A percentile compares a stretch with the other conserved stretches of the same genome.
phyloP scores from a whole-genome alignment of 2,797 vertebrate genomes.

The Crax fasciolata region DNA sequence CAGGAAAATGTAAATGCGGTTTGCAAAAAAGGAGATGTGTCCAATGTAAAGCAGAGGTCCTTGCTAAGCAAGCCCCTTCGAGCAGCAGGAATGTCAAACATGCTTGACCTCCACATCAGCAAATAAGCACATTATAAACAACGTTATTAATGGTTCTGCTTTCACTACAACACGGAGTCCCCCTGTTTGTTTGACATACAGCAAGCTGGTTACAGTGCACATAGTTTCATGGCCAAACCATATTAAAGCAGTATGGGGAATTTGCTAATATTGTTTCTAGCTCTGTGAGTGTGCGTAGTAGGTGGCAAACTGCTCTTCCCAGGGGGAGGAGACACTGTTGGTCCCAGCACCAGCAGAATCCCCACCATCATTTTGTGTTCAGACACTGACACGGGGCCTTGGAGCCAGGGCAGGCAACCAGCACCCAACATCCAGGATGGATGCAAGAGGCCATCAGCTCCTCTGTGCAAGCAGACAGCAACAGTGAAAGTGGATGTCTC shows the following conservation, averaged over 20 bases:
- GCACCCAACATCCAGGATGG: not conserved
- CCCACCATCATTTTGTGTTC: not conserved
- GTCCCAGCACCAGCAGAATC: not conserved
- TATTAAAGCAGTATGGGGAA: not conserved
- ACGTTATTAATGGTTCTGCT: slow-evolving; percentile 65
- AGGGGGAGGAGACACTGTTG: not conserved
- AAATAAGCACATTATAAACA: slow-evolving; percentile 79
- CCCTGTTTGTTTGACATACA: slow-evolving; percentile 70
- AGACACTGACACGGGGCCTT: not conserved
- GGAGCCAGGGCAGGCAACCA: not conserved
- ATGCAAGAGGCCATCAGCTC: not conserved
- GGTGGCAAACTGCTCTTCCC: not conserved
- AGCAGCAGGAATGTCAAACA: slow-evolving; percentile 75
- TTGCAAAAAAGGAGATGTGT: slow-evolving; percentile 19
- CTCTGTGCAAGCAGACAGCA: not conserved
- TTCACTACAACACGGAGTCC: slow-evolving; percentile 43
- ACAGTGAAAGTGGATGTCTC: fast-evolving
- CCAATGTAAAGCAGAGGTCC: slow-evolving; percentile 50
- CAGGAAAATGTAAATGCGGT: slow-evolving; percentile 50
- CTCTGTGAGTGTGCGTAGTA: not conserved
- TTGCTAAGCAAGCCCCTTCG: slow-evolving; percentile 26
- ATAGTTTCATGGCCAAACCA: slow-evolving; percentile 32
- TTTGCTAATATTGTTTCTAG: not conserved
- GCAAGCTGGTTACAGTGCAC: slow-evolving; percentile 21
- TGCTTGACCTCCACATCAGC: slow-evolving; percentile 79